Evolutionary conservation across 2,797 vertebrate species (phyloP).

Genomic region (Alauda arvensis): DNA sequence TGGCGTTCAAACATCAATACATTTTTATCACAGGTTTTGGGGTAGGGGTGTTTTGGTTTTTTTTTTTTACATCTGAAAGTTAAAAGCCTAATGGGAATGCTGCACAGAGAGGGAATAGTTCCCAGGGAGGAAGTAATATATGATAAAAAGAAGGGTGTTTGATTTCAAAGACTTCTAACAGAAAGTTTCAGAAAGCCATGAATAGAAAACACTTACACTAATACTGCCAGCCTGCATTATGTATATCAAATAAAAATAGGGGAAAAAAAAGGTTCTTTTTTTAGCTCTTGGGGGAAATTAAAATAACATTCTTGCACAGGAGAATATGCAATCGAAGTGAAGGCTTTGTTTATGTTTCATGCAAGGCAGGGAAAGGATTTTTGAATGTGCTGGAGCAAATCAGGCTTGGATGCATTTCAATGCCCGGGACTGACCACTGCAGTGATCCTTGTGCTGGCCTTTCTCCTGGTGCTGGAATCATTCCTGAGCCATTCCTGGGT

Average conservation of each 20-base stretch:
- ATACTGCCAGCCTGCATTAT: constrained; percentile 43
- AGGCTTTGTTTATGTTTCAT: constrained; percentile 16
- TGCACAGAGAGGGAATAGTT: constrained; percentile 51
- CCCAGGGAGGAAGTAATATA: constrained; percentile 66
- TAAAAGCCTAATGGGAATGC: constrained; percentile 63
- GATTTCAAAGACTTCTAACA: constrained; percentile 69
- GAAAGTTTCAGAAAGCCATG: constrained; percentile 40
- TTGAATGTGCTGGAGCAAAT: background rate
- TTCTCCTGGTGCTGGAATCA: background rate
- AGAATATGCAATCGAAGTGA: constrained; percentile 17
- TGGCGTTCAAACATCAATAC: constrained; percentile 62
- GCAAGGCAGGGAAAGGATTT: constrained; percentile 11
- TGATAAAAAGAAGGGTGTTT: constrained; percentile 67
- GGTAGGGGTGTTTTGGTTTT: background rate
- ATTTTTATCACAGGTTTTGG: constrained; percentile 62
- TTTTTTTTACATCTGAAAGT: constrained; percentile 53
- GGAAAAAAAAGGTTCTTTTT: constrained; percentile 12
- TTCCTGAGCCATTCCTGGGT: background rate
- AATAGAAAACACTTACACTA: constrained; percentile 42
- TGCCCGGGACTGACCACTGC: background rate
- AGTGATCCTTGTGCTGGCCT: background rate
- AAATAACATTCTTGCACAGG: constrained; percentile 34
- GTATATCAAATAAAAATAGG: constrained; percentile 28
- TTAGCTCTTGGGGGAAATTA: constrained; percentile 46
- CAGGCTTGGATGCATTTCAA: constrained; percentile 9